A percentile compares a stretch with the other conserved stretches of the same genome.
Evolutionary conservation across 2,113 vertebrate genomes (phyloP).

Genomic region (zebrafish (Danio rerio)): GRCz12tu NC_133199.1:31256501-31257000

Average conservation of each 20-base stretch:
- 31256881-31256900: too few species aligned
- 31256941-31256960: too few species aligned
- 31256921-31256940: too few species aligned
- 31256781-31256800: too few species aligned
- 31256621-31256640: neutral
- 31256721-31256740: neutral
- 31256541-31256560: neutral
- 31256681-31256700: constrained; percentile 6
- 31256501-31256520: neutral
- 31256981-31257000: too few species aligned
- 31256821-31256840: too few species aligned
- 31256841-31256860: too few species aligned
- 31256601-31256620: neutral
- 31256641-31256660: neutral
- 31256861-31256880: too few species aligned
- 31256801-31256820: too few species aligned
- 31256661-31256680: constrained; percentile 4
- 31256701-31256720: constrained; percentile 16
- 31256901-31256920: too few species aligned
- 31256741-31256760: neutral
- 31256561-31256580: neutral
- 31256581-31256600: constrained; percentile 8
- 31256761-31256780: neutral
- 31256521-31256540: constrained; percentile 12
- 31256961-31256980: too few species aligned